These are phyloP conservation scores for Heterochromis multidens DNA, from an alignment of 2,113 vertebrate genomes.

Conservation along the genomic window DNA sequence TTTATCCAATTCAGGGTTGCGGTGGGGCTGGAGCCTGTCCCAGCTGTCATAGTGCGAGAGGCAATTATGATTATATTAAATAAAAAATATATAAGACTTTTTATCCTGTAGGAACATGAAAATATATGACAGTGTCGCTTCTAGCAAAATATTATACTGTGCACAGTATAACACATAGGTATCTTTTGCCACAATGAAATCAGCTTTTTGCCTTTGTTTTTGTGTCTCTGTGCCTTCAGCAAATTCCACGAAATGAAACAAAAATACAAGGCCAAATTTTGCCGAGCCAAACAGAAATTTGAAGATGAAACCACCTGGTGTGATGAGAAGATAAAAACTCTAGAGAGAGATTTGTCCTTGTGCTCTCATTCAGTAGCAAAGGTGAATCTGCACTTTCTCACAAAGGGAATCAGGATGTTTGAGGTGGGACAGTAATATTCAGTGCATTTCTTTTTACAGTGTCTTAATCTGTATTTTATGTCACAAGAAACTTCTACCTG, in stretches of 20 bases:
- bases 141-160: background rate
- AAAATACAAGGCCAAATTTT: conserved; percentile 42
- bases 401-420: background rate
- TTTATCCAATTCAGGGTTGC: too few relatives aligned
- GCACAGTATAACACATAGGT: background rate
- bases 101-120: too few relatives aligned
- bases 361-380: conserved; percentile 42
- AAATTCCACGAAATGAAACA: conserved; percentile 53
- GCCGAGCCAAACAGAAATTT: conserved; percentile 35
- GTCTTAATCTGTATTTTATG: background rate
- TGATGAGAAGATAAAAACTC: conserved; percentile 51
- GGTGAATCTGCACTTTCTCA: conserved; percentile 8
- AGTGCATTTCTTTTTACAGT: background rate
- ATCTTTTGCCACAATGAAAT: background rate
- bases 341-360: conserved; percentile 48
- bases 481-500: background rate
- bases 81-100: background rate
- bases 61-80: background rate
- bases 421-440: background rate
- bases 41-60: background rate
- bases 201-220: background rate
- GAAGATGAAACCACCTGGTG: conserved; percentile 44
- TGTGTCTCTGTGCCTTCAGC: conserved; percentile 16
- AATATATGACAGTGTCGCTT: background rate
- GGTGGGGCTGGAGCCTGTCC: too few relatives aligned